Percentiles rank a stretch among this genome's conserved stretches.
phyloP scores from a whole-genome alignment of 2,888 invertebrate genomes.

The Drosophila quinaria region DNA sequence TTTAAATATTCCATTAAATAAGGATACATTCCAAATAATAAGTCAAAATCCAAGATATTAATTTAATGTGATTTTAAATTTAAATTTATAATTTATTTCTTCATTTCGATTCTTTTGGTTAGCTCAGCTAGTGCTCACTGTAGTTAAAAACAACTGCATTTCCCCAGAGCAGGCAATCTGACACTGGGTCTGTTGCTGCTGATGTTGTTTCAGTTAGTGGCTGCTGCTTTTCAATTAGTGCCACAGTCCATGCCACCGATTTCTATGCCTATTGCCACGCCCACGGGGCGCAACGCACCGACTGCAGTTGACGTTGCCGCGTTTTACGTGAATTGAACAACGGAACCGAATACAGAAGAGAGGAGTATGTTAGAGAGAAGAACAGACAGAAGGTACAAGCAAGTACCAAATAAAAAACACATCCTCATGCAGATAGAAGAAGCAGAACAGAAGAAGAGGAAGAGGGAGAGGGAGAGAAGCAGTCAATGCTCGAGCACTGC shows the following conservation, averaged over 20 bases:
- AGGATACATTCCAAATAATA: background rate
- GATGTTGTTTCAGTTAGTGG: conserved; percentile 63
- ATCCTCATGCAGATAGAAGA: conserved; percentile 19
- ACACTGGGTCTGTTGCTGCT: conserved; percentile 21
- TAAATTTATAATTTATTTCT: too few species aligned
- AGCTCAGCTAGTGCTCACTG: conserved; percentile 34
- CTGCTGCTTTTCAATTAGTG: conserved; percentile 78
- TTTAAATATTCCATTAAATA: background rate
- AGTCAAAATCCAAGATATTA: background rate
- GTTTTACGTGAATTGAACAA: conserved; percentile 79
- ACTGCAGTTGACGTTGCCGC: conserved; percentile 79
- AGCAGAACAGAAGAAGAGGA: conserved; percentile 8
- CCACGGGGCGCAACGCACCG: conserved; percentile 36
- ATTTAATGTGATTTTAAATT: too few species aligned
- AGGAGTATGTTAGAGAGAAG: conserved; percentile 4
- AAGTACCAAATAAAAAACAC: conserved; percentile 51
- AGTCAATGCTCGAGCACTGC: conserved; percentile 54
- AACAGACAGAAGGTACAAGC: conserved; percentile 26
- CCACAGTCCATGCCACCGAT: conserved; percentile 53
- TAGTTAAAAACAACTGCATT: conserved; percentile 52
- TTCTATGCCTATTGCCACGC: conserved; percentile 69
- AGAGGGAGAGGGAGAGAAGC: conserved; percentile 4
- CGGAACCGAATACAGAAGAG: conserved; percentile 31
- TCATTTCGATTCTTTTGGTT: background rate
- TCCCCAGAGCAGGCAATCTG: conserved; percentile 35